Conservation (phyloP, 2,888 invertebrate species). For the Panopea generosa region DNA sequence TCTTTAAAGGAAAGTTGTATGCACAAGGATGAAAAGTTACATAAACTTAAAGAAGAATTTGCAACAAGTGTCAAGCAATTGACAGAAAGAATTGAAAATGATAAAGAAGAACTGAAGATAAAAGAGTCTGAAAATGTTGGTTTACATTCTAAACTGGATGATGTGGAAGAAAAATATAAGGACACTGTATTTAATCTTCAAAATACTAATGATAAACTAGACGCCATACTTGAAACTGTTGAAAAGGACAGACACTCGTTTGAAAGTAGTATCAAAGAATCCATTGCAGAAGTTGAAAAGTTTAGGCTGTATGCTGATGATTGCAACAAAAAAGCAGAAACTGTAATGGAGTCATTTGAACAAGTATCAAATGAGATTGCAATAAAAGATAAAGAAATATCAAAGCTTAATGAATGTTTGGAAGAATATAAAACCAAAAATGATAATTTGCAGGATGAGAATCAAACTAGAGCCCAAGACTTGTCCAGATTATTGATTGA, state of each 20-base stretch:
- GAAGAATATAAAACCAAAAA: slow-evolving; percentile 16
- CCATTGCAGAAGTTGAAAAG: slow-evolving; percentile 20
- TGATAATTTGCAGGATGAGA: background rate
- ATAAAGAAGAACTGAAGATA: too few species aligned
- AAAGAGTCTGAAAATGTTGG: slow-evolving; percentile 9
- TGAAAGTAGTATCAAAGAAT: slow-evolving; percentile 25
- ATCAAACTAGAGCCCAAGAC: too few species aligned
- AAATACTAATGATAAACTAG: slow-evolving; percentile 28
- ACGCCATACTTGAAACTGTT: slow-evolving; percentile 20
- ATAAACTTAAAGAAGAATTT: background rate
- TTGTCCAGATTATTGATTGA: slow-evolving; percentile 42
- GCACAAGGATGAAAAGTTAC: too few species aligned
- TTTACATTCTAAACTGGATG: background rate
- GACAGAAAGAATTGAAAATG: background rate
- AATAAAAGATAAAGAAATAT: slow-evolving; percentile 32
- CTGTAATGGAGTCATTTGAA: slow-evolving; percentile 7
- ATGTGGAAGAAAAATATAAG: slow-evolving; percentile 7
- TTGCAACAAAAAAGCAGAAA: slow-evolving; percentile 27
- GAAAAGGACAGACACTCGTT: slow-evolving; percentile 18
- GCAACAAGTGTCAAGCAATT: background rate
- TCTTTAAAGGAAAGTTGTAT: too few species aligned
- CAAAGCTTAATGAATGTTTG: slow-evolving; percentile 19
- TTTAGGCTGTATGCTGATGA: slow-evolving; percentile 22
- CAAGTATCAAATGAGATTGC: slow-evolving; percentile 28
- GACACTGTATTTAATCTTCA: too few species aligned